Evolutionary conservation across 2,888 invertebrate genomes (phyloP).

Genomic region (Trachelus tabidus): DNA sequence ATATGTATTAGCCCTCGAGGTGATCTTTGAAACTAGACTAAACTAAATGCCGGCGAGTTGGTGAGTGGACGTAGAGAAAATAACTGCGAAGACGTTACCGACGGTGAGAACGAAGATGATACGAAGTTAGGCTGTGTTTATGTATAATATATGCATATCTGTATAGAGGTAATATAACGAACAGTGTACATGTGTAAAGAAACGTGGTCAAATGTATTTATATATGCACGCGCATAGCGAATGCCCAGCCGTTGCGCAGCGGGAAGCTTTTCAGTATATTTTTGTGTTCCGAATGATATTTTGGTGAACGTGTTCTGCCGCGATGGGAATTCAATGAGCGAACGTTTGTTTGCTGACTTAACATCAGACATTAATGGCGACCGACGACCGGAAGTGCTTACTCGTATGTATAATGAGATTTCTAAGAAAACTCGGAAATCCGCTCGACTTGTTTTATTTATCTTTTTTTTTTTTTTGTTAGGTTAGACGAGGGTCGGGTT

Average conservation of each 20-base stretch:
- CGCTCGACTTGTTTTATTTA: constrained; percentile 8
- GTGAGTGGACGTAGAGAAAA: not conserved
- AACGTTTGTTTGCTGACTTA: not conserved
- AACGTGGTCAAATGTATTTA: constrained; percentile 9
- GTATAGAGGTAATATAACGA: no score
- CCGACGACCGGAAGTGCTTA: not conserved
- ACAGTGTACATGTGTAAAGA: not conserved
- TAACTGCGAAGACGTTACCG: not conserved
- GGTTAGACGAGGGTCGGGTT: not conserved
- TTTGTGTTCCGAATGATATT: not conserved
- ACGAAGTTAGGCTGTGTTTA: not conserved
- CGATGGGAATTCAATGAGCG: not conserved
- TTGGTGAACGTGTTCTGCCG: not conserved
- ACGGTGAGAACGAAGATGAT: not conserved
- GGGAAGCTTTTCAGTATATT: constrained; percentile 5
- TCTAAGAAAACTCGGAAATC: not conserved
- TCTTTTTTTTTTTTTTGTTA: not conserved
- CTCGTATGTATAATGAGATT: not conserved
- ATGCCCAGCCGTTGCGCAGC: not conserved
- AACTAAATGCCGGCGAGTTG: constrained; percentile 19
- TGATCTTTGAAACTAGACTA: constrained; percentile 30
- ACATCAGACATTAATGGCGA: not conserved
- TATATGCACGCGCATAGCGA: constrained; percentile 7
- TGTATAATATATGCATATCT: not conserved
- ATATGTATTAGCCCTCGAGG: constrained; percentile 17